Conservation (phyloP, 64 coral and sea anemone genomes). For the Montipora efflorescens region DNA sequence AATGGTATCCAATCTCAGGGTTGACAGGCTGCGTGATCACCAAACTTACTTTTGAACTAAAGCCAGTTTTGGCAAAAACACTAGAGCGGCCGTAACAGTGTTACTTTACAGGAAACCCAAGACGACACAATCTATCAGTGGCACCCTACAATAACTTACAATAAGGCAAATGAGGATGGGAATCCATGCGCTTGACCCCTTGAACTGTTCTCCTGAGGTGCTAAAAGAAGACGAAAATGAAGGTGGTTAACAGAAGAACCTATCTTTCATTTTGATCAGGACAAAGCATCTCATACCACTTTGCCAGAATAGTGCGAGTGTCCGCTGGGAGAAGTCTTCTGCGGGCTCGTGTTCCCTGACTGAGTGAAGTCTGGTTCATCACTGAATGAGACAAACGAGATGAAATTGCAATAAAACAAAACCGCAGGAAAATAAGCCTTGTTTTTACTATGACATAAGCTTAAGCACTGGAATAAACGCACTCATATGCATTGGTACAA, state of each 20-base stretch:
- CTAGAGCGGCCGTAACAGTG: no score
- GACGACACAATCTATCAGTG: not conserved
- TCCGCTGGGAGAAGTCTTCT: slow-evolving; percentile 11
- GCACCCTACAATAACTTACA: slow-evolving; percentile 72
- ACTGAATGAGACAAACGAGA: not conserved
- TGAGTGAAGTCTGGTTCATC: slow-evolving; percentile 28
- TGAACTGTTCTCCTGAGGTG: slow-evolving; percentile 77
- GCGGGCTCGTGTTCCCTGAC: not conserved
- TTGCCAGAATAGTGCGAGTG: slow-evolving; percentile 39
- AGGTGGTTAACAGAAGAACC: not conserved
- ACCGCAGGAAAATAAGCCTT: no score
- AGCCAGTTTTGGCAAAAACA: no score
- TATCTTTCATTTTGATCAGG: not conserved
- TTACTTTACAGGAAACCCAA: not conserved
- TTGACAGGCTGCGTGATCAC: no score
- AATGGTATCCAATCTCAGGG: no score
- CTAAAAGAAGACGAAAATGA: slow-evolving; percentile 47
- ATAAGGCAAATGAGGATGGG: slow-evolving; percentile 93
- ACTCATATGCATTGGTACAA: no score
- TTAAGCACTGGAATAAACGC: no score
- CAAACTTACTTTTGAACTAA: no score
- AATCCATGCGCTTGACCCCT: slow-evolving; percentile 89
- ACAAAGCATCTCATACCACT: slow-evolving; percentile 7
- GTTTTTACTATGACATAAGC: no score
- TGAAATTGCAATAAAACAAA: no score